These are phyloP conservation scores for Nomada hirtipes DNA, from an alignment of 2,888 invertebrate species.

Conservation along the genomic window DNA sequence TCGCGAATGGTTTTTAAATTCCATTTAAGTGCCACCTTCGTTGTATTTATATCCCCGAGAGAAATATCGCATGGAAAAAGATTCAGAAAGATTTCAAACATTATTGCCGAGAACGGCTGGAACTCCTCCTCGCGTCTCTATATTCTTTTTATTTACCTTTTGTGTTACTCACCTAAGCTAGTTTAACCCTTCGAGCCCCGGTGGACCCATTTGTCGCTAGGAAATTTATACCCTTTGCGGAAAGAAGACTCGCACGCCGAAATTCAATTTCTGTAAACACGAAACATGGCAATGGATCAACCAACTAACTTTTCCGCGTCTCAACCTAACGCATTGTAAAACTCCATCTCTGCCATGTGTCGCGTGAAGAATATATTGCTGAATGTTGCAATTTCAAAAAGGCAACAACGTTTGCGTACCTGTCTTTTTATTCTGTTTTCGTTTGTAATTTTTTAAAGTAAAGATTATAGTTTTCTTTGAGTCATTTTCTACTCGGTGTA, in stretches of 20 bases:
- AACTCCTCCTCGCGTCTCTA: slow-evolving; percentile 18
- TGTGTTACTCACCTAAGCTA: slow-evolving; percentile 39
- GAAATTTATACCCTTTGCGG: slow-evolving; percentile 48
- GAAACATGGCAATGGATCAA: slow-evolving; percentile 22
- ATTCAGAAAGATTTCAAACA: slow-evolving; percentile 30
- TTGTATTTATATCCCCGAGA: not conserved
- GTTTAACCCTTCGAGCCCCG: slow-evolving; percentile 49
- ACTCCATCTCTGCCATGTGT: not conserved
- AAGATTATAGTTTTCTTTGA: too few relatives aligned
- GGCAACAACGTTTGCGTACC: too few relatives aligned
- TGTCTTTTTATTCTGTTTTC: too few relatives aligned
- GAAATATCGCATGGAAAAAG: slow-evolving; percentile 11
- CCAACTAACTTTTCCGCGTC: not conserved
- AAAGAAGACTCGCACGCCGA: slow-evolving; percentile 38
- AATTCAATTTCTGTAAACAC: slow-evolving; percentile 45
- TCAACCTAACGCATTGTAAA: not conserved
- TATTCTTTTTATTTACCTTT: slow-evolving; percentile 24
- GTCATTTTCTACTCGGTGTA: too few relatives aligned
- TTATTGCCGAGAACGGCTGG: slow-evolving; percentile 25
- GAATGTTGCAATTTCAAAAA: too few relatives aligned
- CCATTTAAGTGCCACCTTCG: not conserved
- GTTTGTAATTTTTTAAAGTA: too few relatives aligned
- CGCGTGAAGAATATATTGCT: not conserved
- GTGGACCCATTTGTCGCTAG: slow-evolving; percentile 43
- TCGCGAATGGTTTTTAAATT: not conserved